Base-by-base conservation (phyloP, 2,888 invertebrate genomes). In the Drosophila histrio region DNA sequence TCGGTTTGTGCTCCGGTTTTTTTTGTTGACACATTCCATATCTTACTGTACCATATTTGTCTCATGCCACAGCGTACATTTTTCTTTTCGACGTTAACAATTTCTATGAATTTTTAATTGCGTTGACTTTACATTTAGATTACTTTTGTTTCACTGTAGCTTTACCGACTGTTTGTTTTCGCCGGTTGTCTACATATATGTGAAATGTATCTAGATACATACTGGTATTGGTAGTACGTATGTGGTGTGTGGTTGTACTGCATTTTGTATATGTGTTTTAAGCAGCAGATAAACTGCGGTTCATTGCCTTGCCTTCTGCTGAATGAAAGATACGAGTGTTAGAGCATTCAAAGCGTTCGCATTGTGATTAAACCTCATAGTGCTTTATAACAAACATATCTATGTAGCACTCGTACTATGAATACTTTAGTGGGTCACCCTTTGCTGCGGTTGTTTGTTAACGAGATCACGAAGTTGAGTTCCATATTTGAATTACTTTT, bases 1-100 rank as follows among this genome's bases (percentile, higher is more conserved):
- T 9, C 19, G 56, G 28, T 13, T 38, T 64, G 30, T 34, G 53
- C 57, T 73, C 26, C 9, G 30, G 38, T 36, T 63, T 57, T 43
- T 32, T 61, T 50, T 67, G 72, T 80, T 80, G 84, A 80, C 84
- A 80, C 66, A 65, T 63, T 62, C 60, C 24, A 24, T 28, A 24
- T n/a, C 19, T 3, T 8, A 44, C 52, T 17, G 21, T 53, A 44
- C 13, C 11, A 30, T 19, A 46, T 26, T 39, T 39, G 26, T 38
- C 47, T 49, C 41, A 7, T 44, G 32, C 34, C 11, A 13, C 15
- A 38, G 13, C 8, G 22, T 43, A 32, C 6, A 32, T 5, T 11
- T 11, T 11, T 11, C 17, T 36, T 6, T 34, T 34, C 7, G 15
- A 34, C 34, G 9, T 36, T 17, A 21, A 68, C 49, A 62, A 57